Evolutionary conservation across 2,888 invertebrate genomes (phyloP).

Genomic region (Caenorhabditis sp.): DNA sequence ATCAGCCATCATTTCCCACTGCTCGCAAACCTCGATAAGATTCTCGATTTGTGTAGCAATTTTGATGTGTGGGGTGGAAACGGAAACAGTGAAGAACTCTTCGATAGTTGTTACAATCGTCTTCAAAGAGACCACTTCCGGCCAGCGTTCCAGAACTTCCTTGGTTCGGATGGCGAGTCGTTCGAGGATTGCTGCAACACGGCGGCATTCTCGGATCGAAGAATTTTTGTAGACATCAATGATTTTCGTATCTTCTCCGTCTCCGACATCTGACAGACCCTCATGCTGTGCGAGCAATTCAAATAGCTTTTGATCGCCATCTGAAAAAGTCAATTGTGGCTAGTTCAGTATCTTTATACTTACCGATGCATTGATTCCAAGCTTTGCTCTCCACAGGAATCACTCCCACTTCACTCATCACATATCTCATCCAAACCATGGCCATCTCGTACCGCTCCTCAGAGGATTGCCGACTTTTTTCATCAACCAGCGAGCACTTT

Average conservation of each 20-base stretch:
- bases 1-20: constrained; percentile 82
- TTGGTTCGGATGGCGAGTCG: constrained; percentile 52
- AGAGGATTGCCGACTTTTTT: constrained; percentile 25
- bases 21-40: constrained; percentile 86
- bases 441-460: constrained; percentile 64
- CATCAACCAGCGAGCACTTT: constrained; percentile 45
- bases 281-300: constrained; percentile 42
- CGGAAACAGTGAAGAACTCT: constrained; percentile 67
- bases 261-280: constrained; percentile 41
- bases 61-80: constrained; percentile 90
- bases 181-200: constrained; percentile 64
- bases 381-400: constrained; percentile 29
- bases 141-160: constrained; percentile 71
- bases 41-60: constrained; percentile 94
- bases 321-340: too few relatives aligned
- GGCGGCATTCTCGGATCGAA: constrained; percentile 63
- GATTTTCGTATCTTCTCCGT: constrained; percentile 27
- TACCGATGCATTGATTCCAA: constrained; percentile 45
- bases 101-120: constrained; percentile 69
- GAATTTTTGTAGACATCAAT: constrained; percentile 64
- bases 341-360: background rate
- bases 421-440: constrained; percentile 67
- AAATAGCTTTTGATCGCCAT: constrained; percentile 57
- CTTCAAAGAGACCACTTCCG: constrained; percentile 74
- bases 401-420: constrained; percentile 60